Percentiles rank a stretch among this genome's conserved stretches.
phyloP scores from a whole-genome alignment of 2,888 invertebrate genomes.

The Tillus elongatus region DNA sequence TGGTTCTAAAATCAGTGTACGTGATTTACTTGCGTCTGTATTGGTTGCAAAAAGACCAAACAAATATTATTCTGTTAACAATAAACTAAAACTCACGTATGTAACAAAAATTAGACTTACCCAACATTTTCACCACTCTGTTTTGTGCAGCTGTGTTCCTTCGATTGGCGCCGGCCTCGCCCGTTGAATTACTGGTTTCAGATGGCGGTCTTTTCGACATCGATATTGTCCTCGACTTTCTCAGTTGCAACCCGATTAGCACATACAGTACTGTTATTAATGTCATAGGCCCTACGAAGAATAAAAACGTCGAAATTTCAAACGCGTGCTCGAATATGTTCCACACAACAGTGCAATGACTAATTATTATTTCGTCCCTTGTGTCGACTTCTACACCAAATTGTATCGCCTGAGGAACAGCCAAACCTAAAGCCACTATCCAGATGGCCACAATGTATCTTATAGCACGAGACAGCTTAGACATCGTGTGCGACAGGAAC shows the following conservation, averaged over 20 bases:
- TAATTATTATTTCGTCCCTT: constrained; percentile 37
- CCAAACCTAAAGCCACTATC: constrained; percentile 64
- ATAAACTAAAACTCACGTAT: too few species aligned
- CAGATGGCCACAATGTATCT: constrained; percentile 75
- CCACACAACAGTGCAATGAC: constrained; percentile 22
- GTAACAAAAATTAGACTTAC: too few species aligned
- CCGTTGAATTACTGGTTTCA: constrained; percentile 34
- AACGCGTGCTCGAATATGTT: constrained; percentile 57
- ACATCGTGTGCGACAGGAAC: constrained; percentile 70
- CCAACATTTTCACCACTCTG: too few species aligned
- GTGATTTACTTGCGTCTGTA: too few species aligned
- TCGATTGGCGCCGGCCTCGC: constrained; percentile 26
- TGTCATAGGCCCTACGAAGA: constrained; percentile 82
- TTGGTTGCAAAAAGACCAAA: too few species aligned
- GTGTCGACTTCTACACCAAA: constrained; percentile 39
- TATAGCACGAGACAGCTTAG: constrained; percentile 74
- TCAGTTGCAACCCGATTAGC: constrained; percentile 63
- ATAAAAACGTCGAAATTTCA: constrained; percentile 69
- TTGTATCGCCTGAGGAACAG: constrained; percentile 60
- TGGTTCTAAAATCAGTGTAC: too few species aligned
- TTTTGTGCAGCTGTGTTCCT: constrained; percentile 38
- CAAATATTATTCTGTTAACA: too few species aligned
- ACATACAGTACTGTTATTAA: constrained; percentile 75
- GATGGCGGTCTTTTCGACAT: constrained; percentile 34
- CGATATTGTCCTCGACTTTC: constrained; percentile 45